Conservation (phyloP, 92 coral and sea anemone species). For the Phenganax stokvisi region DNA sequence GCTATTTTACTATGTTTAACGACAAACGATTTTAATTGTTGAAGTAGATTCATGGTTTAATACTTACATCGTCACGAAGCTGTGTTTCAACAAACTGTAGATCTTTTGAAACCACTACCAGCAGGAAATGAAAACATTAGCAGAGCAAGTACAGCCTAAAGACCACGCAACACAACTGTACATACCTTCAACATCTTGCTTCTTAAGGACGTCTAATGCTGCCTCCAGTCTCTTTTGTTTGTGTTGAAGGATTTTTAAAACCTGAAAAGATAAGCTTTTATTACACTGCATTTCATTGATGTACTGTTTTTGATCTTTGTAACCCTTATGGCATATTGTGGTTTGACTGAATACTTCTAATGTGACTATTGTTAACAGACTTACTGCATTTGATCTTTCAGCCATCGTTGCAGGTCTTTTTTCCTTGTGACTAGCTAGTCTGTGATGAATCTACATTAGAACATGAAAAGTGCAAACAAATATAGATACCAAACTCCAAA, state of each 20-base stretch:
- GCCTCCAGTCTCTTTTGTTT: constrained; percentile 80
- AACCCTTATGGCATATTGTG: neutral
- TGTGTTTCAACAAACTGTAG: constrained; percentile 34
- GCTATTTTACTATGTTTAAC: neutral
- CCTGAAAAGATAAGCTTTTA: constrained; percentile 39
- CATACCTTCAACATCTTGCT: constrained; percentile 62
- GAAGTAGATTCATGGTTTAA: neutral
- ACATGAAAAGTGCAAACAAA: neutral
- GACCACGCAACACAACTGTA: too few relatives aligned
- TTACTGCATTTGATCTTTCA: constrained; percentile 15
- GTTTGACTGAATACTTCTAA: too few relatives aligned
- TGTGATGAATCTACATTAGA: constrained; percentile 33
- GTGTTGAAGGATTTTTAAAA: constrained; percentile 53
- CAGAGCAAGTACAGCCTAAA: neutral
- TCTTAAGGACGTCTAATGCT: constrained; percentile 53
- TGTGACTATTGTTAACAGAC: neutral
- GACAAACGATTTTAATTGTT: neutral
- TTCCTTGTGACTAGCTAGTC: constrained; percentile 25
- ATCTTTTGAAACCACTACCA: constrained; percentile 19
- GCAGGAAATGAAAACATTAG: neutral
- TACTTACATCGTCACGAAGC: constrained; percentile 47
- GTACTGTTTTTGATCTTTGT: neutral
- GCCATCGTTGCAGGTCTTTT: constrained; percentile 6
- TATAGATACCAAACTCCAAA: neutral
- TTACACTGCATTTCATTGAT: neutral